phyloP scores from a whole-genome alignment of 2,888 invertebrate genomes.

The Lycophotia porphyrea region DNA sequence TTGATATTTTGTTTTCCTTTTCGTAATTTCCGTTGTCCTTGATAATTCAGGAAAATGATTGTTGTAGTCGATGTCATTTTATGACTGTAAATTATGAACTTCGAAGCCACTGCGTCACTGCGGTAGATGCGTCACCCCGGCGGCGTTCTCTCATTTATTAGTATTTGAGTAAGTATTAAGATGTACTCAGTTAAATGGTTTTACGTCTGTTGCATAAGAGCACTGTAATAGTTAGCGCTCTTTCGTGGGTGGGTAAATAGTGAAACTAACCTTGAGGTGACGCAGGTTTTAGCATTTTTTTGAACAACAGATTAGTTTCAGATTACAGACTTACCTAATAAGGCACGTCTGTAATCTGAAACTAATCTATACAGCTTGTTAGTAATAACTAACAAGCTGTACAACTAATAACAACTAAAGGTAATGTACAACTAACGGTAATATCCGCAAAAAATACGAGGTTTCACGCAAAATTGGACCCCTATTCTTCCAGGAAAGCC shows the following conservation, averaged over 20 bases:
- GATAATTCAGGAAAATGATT: neutral
- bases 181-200: neutral
- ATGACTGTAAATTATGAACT: neutral
- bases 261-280: neutral
- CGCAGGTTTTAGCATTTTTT: neutral
- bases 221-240: neutral
- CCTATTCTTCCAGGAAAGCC: neutral
- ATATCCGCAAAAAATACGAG: neutral
- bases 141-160: neutral
- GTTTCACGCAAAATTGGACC: neutral
- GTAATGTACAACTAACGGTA: too few species aligned
- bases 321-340: neutral
- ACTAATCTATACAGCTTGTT: too few species aligned
- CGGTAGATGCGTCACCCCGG: neutral
- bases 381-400: too few species aligned
- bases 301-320: neutral
- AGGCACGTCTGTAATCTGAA: too few species aligned
- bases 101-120: constrained; percentile 2
- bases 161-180: neutral
- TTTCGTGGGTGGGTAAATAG: neutral
- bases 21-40: neutral
- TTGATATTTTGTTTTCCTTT: neutral
- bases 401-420: too few species aligned
- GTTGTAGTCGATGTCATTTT: neutral
- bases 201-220: neutral